Evolutionary conservation across 2,888 invertebrate genomes (phyloP).

Genomic region (Eupithecia abbreviata): DNA sequence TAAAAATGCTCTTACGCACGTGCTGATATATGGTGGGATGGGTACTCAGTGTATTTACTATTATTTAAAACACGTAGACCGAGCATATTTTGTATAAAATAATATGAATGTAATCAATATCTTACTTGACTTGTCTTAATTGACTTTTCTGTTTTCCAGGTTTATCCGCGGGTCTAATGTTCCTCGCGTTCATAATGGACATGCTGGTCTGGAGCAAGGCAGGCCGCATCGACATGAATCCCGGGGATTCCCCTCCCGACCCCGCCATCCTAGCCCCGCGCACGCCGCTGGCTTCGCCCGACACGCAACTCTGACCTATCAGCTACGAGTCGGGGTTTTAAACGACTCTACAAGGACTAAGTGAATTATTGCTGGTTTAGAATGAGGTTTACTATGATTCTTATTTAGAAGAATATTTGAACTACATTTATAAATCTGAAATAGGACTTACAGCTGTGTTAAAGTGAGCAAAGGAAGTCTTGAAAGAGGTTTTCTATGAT

Average conservation of each 20-base stretch:
- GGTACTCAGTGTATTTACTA: too few species aligned
- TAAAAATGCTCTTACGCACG: background rate
- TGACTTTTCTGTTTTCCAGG: constrained; percentile 78
- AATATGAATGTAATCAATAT: background rate
- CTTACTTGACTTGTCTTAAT: background rate
- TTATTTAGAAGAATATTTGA: background rate
- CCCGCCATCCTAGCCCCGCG: constrained; percentile 39
- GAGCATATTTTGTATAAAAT: too few species aligned
- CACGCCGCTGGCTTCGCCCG: constrained; percentile 45
- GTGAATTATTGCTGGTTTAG: background rate
- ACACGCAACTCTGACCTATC: constrained; percentile 72
- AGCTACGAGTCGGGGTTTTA: constrained; percentile 68
- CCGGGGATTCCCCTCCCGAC: constrained; percentile 62
- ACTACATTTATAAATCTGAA: background rate
- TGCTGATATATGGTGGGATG: background rate
- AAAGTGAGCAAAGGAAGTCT: background rate
- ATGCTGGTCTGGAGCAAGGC: constrained; percentile 95
- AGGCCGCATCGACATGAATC: constrained; percentile 89
- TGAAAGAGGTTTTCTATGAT: background rate
- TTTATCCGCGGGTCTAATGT: constrained; percentile 92
- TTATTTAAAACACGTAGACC: too few species aligned
- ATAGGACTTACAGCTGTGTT: background rate
- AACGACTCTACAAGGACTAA: constrained; percentile 20
- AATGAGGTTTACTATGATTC: constrained; percentile 5
- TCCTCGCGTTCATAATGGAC: constrained; percentile 94